These are phyloP conservation scores for Drosophila nigricruria DNA, from an alignment of 2,888 invertebrate species.

Conservation along the genomic window DNA sequence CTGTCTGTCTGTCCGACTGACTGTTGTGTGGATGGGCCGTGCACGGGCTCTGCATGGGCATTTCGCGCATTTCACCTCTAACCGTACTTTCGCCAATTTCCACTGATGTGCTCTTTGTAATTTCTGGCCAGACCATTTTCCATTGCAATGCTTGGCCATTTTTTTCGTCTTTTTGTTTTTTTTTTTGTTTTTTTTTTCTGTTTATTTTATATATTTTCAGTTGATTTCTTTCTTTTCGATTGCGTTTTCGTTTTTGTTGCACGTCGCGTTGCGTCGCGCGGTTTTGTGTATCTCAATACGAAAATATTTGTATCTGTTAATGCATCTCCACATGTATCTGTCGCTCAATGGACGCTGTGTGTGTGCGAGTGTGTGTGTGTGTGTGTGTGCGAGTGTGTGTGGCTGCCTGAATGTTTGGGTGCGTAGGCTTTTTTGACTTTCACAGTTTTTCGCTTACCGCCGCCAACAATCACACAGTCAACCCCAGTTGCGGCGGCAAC, in stretches of 20 bases:
- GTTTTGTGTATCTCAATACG: constrained; percentile 57
- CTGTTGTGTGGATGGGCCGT: not conserved
- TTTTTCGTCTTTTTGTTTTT: constrained; percentile 37
- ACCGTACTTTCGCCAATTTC: constrained; percentile 51
- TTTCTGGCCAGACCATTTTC: constrained; percentile 76
- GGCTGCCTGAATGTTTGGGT: constrained; percentile 15
- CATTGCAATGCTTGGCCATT: constrained; percentile 73
- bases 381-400: constrained; percentile 3
- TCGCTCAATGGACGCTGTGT: constrained; percentile 4
- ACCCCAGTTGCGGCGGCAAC: constrained; percentile 68
- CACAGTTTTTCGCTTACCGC: constrained; percentile 55
- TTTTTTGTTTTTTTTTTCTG: constrained; percentile 14
- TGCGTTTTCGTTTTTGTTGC: constrained; percentile 27
- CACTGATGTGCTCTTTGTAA: constrained; percentile 71
- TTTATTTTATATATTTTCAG: constrained; percentile 62
- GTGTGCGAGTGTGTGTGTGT: not conserved
- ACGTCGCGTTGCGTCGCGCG: constrained; percentile 64
- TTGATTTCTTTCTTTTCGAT: constrained; percentile 58
- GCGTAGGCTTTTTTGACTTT: constrained; percentile 67
- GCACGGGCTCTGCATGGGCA: constrained; percentile 2
- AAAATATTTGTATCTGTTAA: constrained; percentile 38
- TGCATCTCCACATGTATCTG: constrained; percentile 19
- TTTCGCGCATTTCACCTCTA: constrained; percentile 17
- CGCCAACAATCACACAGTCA: constrained; percentile 72
- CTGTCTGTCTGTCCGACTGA: not conserved